phyloP scores from a whole-genome alignment of 37 sponge, comb jelly and placozoan genomes.

The Haliclona indistincta region DNA sequence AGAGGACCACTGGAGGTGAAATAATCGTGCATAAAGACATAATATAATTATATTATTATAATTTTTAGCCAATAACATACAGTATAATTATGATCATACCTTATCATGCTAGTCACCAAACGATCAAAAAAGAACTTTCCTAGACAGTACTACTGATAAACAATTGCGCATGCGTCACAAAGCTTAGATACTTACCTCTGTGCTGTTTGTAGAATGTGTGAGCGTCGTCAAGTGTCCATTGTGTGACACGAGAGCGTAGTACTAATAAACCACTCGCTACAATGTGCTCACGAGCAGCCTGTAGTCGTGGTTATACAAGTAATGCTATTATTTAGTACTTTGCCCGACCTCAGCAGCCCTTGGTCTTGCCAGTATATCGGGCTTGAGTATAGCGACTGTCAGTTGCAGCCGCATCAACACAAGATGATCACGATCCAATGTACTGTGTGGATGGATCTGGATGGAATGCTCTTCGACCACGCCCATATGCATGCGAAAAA shows the following conservation, averaged over 20 bases:
- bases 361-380: constrained; percentile 57
- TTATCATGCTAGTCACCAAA: constrained; percentile 54
- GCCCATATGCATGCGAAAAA: too few relatives aligned
- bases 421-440: too few relatives aligned
- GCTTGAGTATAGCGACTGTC: constrained; percentile 76
- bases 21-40: too few relatives aligned
- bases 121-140: constrained; percentile 72
- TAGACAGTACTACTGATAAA: constrained; percentile 7
- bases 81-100: too few relatives aligned
- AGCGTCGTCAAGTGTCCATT: constrained; percentile 31
- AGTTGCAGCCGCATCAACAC: constrained; percentile 46
- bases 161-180: background rate
- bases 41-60: too few relatives aligned
- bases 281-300: constrained; percentile 49
- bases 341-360: constrained; percentile 31
- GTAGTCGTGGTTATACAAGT: background rate
- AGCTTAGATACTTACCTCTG: constrained; percentile 19
- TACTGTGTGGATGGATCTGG: too few relatives aligned
- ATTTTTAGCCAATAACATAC: too few relatives aligned
- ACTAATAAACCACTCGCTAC: constrained; percentile 49
- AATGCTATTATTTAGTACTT: background rate
- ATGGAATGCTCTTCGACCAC: too few relatives aligned
- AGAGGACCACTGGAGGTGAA: constrained; percentile 40
- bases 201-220: constrained; percentile 55
- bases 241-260: constrained; percentile 19